Evolutionary conservation across 2,888 invertebrate genomes (phyloP).

Genomic region (Synanthedon formicaeformis): DNA sequence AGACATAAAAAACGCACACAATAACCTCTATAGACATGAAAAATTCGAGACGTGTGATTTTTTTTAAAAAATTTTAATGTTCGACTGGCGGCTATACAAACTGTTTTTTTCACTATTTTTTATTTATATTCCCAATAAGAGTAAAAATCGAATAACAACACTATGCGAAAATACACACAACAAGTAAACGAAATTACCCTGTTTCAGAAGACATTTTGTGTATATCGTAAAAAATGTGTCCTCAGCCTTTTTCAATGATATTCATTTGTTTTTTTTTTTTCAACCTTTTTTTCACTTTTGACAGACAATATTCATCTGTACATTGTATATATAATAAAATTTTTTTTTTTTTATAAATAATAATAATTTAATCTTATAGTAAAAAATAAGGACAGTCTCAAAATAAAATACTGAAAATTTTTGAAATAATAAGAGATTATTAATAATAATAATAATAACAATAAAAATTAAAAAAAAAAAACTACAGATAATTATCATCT

Average conservation of each 20-base stretch:
- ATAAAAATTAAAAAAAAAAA: background rate
- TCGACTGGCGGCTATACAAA: constrained; percentile 3
- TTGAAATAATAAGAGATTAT: background rate
- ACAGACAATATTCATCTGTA: constrained; percentile 29
- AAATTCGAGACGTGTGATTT: no score
- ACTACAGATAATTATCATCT: constrained; percentile 25
- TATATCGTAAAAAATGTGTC: constrained; percentile 66
- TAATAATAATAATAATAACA: background rate
- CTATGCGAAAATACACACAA: constrained; percentile 55
- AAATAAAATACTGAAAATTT: background rate
- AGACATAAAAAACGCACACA: no score
- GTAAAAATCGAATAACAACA: constrained; percentile 55
- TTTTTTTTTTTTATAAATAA: no score
- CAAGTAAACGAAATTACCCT: constrained; percentile 65
- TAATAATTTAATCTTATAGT: background rate
- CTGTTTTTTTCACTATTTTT: constrained; percentile 15
- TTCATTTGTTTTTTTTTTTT: constrained; percentile 45
- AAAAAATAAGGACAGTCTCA: background rate
- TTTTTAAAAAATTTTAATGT: no score
- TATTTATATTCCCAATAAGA: constrained; percentile 28
- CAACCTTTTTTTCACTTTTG: constrained; percentile 22
- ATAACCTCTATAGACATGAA: no score
- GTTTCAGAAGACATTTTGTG: constrained; percentile 62
- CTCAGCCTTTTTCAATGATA: constrained; percentile 69
- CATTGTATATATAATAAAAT: background rate